These are phyloP conservation scores for Zaprionus nigranus DNA, from an alignment of 1,140 invertebrate species.

Conservation along the genomic window DNA sequence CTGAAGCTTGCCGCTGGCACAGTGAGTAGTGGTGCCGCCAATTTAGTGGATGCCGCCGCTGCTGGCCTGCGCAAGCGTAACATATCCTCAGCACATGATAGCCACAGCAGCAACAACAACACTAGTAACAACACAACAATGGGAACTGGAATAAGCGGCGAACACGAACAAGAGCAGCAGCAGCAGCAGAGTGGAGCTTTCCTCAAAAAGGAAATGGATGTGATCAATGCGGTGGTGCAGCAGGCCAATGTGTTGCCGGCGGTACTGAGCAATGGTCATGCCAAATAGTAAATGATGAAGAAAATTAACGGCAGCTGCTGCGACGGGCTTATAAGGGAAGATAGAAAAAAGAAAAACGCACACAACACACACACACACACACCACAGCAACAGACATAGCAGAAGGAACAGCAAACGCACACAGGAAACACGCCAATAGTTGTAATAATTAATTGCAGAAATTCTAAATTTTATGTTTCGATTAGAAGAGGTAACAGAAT, in stretches of 20 bases:
- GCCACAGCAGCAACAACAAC: conserved; percentile 40
- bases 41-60: conserved; percentile 35
- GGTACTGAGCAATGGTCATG: conserved; percentile 84
- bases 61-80: conserved; percentile 69
- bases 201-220: conserved; percentile 83
- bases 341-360: conserved; percentile 7
- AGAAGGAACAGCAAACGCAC: conserved; percentile 10
- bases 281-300: conserved; percentile 71
- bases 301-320: conserved; percentile 19
- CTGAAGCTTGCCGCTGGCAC: conserved; percentile 59
- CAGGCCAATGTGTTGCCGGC: conserved; percentile 80
- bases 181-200: conserved; percentile 71
- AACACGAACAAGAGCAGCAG: conserved; percentile 44
- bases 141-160: conserved; percentile 1
- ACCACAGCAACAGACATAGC: conserved; percentile 16
- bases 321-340: conserved; percentile 18
- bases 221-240: conserved; percentile 82
- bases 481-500: conserved; percentile 19
- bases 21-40: conserved; percentile 47
- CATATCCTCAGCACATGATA: conserved; percentile 61
- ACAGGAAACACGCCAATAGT: conserved; percentile 25
- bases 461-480: conserved; percentile 22
- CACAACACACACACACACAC: conserved; percentile 18
- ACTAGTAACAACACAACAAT: conserved; percentile 12
- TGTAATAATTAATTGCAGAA: neutral